These are phyloP conservation scores for Acrossocheilus fasciatus DNA, from an alignment of 2,797 vertebrate genomes.

Conservation along the genomic window DNA sequence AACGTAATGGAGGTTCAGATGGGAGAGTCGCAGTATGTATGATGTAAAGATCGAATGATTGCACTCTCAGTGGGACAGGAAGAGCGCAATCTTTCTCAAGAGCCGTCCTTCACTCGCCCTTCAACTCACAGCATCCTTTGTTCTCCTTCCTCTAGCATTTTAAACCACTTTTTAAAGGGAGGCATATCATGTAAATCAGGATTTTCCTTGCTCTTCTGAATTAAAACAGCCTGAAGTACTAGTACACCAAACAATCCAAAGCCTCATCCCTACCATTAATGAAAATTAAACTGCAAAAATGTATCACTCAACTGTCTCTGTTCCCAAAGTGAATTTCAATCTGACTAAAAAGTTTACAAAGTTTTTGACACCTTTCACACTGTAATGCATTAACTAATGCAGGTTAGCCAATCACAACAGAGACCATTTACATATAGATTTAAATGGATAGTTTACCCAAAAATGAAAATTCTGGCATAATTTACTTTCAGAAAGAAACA, in stretches of 20 bases:
- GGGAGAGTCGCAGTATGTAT: neutral
- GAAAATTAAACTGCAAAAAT: neutral
- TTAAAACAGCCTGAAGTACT: neutral
- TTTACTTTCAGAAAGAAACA: neutral
- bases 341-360: neutral
- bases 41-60: constrained; percentile 43
- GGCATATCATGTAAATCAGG: neutral
- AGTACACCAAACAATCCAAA: neutral
- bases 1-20: neutral
- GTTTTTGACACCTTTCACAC: neutral
- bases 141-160: constrained; percentile 43
- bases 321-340: neutral
- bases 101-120: constrained; percentile 76
- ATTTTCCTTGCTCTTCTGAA: constrained; percentile 16
- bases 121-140: constrained; percentile 62
- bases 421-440: neutral
- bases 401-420: neutral
- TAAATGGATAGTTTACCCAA: neutral
- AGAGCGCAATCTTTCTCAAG: constrained; percentile 29
- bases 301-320: neutral
- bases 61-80: constrained; percentile 35
- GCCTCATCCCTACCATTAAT: neutral
- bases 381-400: neutral
- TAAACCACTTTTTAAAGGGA: neutral
- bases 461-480: neutral